phyloP scores from a whole-genome alignment of 1,140 invertebrate genomes.

The Drosophila nikananu region DNA sequence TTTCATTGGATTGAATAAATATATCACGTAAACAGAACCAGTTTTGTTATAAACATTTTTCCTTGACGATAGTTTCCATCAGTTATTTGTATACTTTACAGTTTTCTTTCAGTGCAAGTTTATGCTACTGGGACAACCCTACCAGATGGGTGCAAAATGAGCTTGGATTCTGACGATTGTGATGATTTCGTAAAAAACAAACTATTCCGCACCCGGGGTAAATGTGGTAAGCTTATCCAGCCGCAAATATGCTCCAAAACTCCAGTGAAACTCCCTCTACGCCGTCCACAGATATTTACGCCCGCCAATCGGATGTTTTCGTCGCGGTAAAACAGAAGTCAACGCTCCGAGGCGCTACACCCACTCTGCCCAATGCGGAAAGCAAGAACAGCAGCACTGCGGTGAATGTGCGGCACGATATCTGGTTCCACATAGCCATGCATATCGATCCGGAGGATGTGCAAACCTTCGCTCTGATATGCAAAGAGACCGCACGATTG shows the following conservation, averaged over 20 bases:
- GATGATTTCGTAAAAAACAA: conserved; percentile 53
- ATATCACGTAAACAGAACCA: not conserved
- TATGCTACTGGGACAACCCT: not conserved
- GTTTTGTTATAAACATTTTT: not conserved
- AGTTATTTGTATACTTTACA: not conserved
- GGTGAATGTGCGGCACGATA: conserved; percentile 55
- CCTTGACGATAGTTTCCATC: not conserved
- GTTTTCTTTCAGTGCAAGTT: not conserved
- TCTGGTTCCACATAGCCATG: conserved; percentile 79
- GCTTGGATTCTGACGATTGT: conserved; percentile 50
- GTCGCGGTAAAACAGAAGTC: conserved; percentile 50
- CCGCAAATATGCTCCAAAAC: not conserved
- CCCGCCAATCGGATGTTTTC: conserved; percentile 52
- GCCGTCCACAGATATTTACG: conserved; percentile 42
- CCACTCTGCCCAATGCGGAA: conserved; percentile 18
- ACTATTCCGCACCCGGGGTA: conserved; percentile 51
- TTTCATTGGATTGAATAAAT: not conserved
- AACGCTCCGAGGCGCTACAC: conserved; percentile 5
- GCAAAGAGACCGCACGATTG: conserved; percentile 58
- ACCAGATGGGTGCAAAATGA: conserved; percentile 26
- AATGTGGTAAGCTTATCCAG: conserved; percentile 48
- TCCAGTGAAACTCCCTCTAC: not conserved
- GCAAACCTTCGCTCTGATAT: conserved; percentile 73
- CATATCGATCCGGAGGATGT: conserved; percentile 76
- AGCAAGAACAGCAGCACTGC: conserved; percentile 10